Evolutionary conservation across 2,888 invertebrate species (phyloP), one percentile per base, ranked within the genome.

Genomic region (Pedicia rivosa): DNA sequence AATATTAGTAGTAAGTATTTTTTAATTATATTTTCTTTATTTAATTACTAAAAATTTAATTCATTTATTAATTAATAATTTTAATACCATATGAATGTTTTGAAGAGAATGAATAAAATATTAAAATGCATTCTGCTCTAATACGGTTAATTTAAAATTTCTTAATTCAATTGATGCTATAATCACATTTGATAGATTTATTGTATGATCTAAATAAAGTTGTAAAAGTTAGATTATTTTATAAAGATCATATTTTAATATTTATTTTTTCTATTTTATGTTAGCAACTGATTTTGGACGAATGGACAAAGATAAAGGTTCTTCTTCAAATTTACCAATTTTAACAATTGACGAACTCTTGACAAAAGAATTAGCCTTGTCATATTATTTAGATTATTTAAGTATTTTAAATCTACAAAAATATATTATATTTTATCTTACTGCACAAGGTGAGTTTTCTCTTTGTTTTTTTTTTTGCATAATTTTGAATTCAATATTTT

Each of bases 391-490:
- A 31, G 48, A 48, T 37, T 48, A 47, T 36, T 41, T 48, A 30
- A 46, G 44, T 39, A 42, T 42, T 26, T 33, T 44, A 24, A 48
- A 47, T 42, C 38, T 46, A 31, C 48, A 48, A 39, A 46, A 46
- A 39, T 48, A 48, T 42, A 45, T 48, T 35, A 44, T 48, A 36
- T 48, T 48, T 40, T 48, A 47, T 41, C 41, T 45, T 22, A 44
- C 43, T 9, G 48, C 46, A 15, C 43, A 46, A 40, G 46, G 44
- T 46, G 34, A 39, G 17, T 29, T 28, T 20, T 12, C 4, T 13
- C 9, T 3, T 15, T 7, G 5, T 27, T 16, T 16, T 16, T 12
- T 12, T 10, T 24, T 16, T 12, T 22, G 2, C 2, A 31, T 30
- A 36, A 17, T 25, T 8, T 15, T n/a, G 10, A 22, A 7, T 20